Evolutionary conservation across 64 coral and sea anemone species (phyloP), one percentile per base, ranked within the genome.

Genomic region (Dendronephthya gigantea): DNA sequence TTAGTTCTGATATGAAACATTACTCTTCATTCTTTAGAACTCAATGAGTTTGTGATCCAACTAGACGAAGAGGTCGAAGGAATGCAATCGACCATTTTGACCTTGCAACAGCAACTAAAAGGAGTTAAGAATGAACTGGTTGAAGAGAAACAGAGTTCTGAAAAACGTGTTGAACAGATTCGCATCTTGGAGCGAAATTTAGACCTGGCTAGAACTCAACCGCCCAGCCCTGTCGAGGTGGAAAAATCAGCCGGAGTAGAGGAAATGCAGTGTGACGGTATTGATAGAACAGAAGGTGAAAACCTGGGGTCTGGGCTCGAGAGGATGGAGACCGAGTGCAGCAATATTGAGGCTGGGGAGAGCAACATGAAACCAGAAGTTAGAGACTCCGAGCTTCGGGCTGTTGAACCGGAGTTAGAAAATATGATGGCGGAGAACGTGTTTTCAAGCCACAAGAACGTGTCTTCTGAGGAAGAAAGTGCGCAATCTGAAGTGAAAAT

Each of bases 11-110:
- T n/a, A 22, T 66, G 14, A n/a, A 66, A 30, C 19, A 6, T 66
- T 66, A 79, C 11, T 39, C 22, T 33, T 79, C 30, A 19, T 9
- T 79, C 4, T 79, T 2, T 79, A 98, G 95, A 98, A 83, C 88
- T 98, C 40, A 98, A 98, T 66, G 95, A 92, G 43, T 98, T 98
- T 87, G 95, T 98, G 27, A 98, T 98, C 51, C 95, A 98, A 38
- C 82, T 98, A 15, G 95, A 98, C 55, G 95, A 98, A 28, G 95
- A 98, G 89, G 95, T 98, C 15, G 95, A 98, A 85, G 95, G 95
- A 34, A 98, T 98, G 95, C 92, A 98, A 82, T 98, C 95, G 13
- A 98, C 95, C 15, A 98, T 98, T 50, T 88, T 98, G 87, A 92
- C 95, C 34, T 88, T 98, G 84, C 95, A 98, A 79, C 92, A 98